A percentile compares a stretch with the other conserved stretches of the same genome.
Evolutionary conservation across 64 coral and sea anemone species (phyloP).

Genomic region (Pachyseris speciosa): DNA sequence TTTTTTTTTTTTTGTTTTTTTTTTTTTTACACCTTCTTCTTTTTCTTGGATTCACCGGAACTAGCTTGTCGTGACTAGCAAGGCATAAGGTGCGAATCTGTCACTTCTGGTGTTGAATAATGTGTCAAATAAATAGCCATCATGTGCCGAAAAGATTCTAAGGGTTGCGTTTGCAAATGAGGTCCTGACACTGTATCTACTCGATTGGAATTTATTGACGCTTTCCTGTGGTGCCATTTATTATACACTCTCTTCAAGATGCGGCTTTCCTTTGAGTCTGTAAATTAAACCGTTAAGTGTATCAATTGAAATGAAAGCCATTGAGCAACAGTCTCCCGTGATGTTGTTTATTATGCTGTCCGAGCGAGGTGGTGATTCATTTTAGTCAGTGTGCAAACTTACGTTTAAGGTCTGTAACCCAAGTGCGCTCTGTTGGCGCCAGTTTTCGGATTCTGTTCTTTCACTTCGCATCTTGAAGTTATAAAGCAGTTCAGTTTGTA

Average conservation of each 20-base stretch:
- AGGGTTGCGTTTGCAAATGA: no score
- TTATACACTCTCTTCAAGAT: neutral
- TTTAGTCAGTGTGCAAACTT: no score
- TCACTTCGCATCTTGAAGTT: no score
- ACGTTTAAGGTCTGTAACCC: no score
- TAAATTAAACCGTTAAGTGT: no score
- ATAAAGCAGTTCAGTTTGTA: no score
- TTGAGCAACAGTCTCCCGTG: neutral
- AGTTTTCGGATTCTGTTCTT: no score
- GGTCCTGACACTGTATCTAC: no score
- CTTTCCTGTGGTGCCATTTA: neutral
- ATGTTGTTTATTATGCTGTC: neutral
- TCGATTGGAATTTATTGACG: neutral
- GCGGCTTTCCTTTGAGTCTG: neutral
- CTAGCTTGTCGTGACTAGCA: slow-evolving; percentile 8
- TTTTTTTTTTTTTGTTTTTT: neutral
- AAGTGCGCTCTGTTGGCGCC: no score
- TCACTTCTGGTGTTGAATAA: neutral
- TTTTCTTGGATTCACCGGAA: neutral
- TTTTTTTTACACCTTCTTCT: neutral
- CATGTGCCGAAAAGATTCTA: neutral
- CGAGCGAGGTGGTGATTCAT: no score
- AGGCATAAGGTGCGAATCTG: neutral
- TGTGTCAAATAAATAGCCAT: neutral
- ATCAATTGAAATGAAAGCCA: neutral